Base-by-base conservation (phyloP, 2,113 vertebrate genomes). In the Pterocles burchelli region DNA sequence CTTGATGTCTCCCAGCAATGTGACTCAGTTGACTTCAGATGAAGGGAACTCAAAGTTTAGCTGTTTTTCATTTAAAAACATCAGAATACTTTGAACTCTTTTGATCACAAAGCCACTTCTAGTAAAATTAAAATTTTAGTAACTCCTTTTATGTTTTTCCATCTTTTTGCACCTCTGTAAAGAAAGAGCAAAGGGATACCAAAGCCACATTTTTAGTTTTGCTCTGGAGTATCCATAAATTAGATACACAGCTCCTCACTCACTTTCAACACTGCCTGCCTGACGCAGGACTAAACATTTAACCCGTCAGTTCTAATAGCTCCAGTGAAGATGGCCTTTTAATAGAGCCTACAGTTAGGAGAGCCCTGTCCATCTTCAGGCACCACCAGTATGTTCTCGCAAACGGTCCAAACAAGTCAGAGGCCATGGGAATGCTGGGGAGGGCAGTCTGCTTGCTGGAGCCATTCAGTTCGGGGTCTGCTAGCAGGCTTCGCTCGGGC, bases 321-420 rank as follows among this genome's bases (percentile, higher is more conserved):
- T 91, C 31, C 7, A 58, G 66, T 24, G 36, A 29, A 54, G 78
- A 34, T 65, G 78, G 41, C 29, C 71, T 59, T 55, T 36, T 71
- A 48, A 57, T 62, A 21, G 10, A 75, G 22, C 19, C 54, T 49
- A 5, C 33, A 36, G 48, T 34, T 57, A 29, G 26, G 34, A 66
- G 85, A 61, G 54, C 65, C 41, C 26, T 29, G 22, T 46, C 36
- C 55, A 31, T 31, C 75, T 48, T 58, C 46, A 4, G 43, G n/a
- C 7, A 7, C 24, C 7, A 38, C 36, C 33, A 2, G n/a, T 18
- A 1, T 1, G 2, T 41, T 67, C 52, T 34, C 1, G 0, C 29
- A n/a, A 85, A 12, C 29, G 8, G 33, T 54, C 36, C 45, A 6
- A 65, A 36, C 38, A 22, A 82, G 85, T 52, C 66, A 15, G 36